These are phyloP conservation scores for Melinaea menophilus DNA, from an alignment of 2,888 invertebrate genomes.

Conservation along the genomic window DNA sequence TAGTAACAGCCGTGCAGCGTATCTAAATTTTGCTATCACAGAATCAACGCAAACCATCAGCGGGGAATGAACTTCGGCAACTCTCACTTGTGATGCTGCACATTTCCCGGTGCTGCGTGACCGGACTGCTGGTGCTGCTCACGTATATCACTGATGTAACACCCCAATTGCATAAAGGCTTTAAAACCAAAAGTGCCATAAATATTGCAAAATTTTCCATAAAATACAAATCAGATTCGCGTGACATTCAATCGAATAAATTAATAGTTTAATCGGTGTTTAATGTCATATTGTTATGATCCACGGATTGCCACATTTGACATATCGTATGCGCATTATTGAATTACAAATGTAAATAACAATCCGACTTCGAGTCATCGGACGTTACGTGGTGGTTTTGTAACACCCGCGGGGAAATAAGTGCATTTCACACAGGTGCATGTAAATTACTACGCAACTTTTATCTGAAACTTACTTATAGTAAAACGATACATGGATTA, in stretches of 20 bases:
- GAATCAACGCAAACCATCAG: constrained; percentile 13
- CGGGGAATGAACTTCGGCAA: constrained; percentile 67
- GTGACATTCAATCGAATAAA: too few relatives aligned
- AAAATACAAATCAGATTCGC: too few relatives aligned
- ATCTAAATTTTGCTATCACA: constrained; percentile 13
- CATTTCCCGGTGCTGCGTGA: constrained; percentile 70
- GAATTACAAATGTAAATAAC: constrained; percentile 62
- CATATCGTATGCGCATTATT: constrained; percentile 62
- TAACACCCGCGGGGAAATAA: constrained; percentile 29
- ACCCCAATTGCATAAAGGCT: constrained; percentile 13
- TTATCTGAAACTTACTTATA: not conserved
- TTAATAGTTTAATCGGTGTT: not conserved
- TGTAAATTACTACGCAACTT: not conserved
- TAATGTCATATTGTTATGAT: constrained; percentile 38
- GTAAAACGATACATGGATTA: not conserved
- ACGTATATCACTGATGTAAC: constrained; percentile 58
- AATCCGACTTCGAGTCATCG: constrained; percentile 50
- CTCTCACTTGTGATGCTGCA: constrained; percentile 74
- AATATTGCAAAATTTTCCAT: not conserved
- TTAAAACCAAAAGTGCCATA: not conserved
- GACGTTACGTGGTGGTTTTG: constrained; percentile 48
- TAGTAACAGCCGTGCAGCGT: constrained; percentile 5
- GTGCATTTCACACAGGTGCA: constrained; percentile 5
- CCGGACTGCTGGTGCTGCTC: constrained; percentile 49
- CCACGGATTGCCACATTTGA: constrained; percentile 52